Evolutionary conservation across 2,888 invertebrate genomes (phyloP).

Genomic region (Sceliomorpha sp.): DNA sequence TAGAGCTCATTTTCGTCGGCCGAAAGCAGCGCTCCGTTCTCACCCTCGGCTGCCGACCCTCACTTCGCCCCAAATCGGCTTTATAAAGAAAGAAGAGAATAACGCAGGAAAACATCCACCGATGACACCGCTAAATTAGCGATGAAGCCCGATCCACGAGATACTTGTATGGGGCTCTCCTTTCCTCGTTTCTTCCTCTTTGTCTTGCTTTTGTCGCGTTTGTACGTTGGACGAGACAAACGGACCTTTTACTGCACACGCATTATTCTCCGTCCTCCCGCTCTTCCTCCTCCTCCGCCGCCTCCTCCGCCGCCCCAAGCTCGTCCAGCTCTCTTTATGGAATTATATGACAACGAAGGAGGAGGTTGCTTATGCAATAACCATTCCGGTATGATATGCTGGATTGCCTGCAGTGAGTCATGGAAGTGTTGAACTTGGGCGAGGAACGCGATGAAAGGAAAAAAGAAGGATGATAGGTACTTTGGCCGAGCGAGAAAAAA

Average conservation of each 20-base stretch:
- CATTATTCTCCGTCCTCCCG: slow-evolving; percentile 1
- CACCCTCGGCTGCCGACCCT: slow-evolving; percentile 30
- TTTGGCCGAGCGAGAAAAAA: neutral
- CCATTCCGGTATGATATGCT: slow-evolving; percentile 36
- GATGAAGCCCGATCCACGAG: slow-evolving; percentile 49
- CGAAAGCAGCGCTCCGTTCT: slow-evolving; percentile 28
- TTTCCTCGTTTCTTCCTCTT: slow-evolving; percentile 21
- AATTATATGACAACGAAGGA: slow-evolving; percentile 23
- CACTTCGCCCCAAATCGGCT: slow-evolving; percentile 34
- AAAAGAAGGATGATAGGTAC: slow-evolving; percentile 3
- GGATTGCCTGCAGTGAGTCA: slow-evolving; percentile 26
- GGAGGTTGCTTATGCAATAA: slow-evolving; percentile 42
- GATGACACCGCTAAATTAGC: slow-evolving; percentile 60
- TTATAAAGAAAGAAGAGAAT: slow-evolving; percentile 42
- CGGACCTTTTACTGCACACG: slow-evolving; percentile 1
- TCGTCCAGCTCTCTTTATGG: slow-evolving; percentile 28
- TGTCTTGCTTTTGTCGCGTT: neutral
- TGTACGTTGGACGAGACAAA: neutral
- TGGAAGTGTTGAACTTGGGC: slow-evolving; percentile 9
- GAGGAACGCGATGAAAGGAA: slow-evolving; percentile 12
- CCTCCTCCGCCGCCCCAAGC: too few species aligned
- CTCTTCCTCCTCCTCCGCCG: too few species aligned
- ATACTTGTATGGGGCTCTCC: slow-evolving; percentile 15
- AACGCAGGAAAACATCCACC: slow-evolving; percentile 39
- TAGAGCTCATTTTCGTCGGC: slow-evolving; percentile 68